These are phyloP conservation scores for Isoperla grammatica DNA, from an alignment of 2,888 invertebrate genomes.

Conservation along the genomic window DNA sequence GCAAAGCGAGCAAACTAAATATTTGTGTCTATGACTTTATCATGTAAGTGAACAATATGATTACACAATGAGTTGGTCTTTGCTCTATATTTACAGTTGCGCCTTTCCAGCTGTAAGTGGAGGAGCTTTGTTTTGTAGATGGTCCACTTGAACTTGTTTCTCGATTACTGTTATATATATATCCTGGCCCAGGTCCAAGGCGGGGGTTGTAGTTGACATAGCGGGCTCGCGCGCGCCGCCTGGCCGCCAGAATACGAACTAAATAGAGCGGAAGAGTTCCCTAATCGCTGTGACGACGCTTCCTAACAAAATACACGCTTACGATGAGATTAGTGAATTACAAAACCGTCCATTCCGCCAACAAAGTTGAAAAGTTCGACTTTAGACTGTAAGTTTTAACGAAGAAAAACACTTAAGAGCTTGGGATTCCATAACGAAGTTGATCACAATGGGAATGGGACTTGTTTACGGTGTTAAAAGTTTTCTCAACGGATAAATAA, in stretches of 20 bases:
- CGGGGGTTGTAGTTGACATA: no score
- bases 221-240: no score
- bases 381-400: slow-evolving; percentile 15
- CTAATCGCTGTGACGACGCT: slow-evolving; percentile 8
- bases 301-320: slow-evolving; percentile 5
- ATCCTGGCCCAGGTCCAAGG: no score
- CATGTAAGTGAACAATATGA: no score
- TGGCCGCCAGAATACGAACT: background rate
- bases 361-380: slow-evolving; percentile 18
- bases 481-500: slow-evolving; percentile 11
- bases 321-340: slow-evolving; percentile 15
- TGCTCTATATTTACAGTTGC: no score
- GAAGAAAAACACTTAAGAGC: slow-evolving; percentile 20
- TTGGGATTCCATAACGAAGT: slow-evolving; percentile 12
- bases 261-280: slow-evolving; percentile 13
- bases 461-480: slow-evolving; percentile 10
- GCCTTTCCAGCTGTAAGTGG: no score
- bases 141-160: no score
- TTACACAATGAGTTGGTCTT: no score
- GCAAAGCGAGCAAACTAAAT: no score
- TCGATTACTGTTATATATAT: no score
- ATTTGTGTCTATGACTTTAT: no score
- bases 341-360: slow-evolving; percentile 14
- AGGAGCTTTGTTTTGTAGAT: no score
- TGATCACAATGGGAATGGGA: slow-evolving; percentile 8